Evolutionary conservation across 2,113 vertebrate genomes (phyloP).

Genomic region (Uropsilus gracilis): DNA sequence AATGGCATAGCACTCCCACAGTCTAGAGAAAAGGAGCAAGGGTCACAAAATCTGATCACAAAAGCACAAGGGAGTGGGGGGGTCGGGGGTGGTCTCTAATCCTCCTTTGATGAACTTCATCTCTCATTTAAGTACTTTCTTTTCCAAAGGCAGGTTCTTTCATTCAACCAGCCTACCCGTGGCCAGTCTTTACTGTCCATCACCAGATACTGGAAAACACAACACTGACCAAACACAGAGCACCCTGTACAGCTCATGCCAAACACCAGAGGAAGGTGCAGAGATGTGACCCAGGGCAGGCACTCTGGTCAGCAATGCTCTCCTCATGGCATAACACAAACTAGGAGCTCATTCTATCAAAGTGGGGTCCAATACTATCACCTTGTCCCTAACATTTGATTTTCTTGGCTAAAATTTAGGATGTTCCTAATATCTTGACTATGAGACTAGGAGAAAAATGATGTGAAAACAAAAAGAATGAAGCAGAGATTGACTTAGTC

Average conservation of each 20-base stretch:
- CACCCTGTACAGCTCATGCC: background rate
- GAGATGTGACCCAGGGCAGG: too few species aligned
- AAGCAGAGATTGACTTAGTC: background rate
- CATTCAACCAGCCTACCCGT: background rate
- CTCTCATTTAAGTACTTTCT: too few species aligned
- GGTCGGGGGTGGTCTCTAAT: background rate
- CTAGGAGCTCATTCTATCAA: background rate
- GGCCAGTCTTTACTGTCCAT: background rate
- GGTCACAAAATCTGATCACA: background rate
- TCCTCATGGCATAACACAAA: background rate
- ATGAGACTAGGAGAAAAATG: background rate
- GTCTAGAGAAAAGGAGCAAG: background rate
- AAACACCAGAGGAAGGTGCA: too few species aligned
- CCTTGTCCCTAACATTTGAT: background rate
- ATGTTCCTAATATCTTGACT: background rate
- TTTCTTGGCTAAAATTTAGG: background rate
- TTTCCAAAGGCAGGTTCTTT: background rate
- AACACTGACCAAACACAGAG: background rate
- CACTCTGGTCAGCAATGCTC: too few species aligned
- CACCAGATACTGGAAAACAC: background rate
- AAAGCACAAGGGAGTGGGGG: rapidly evolving
- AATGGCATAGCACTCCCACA: background rate
- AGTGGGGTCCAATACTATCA: background rate
- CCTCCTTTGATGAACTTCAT: background rate
- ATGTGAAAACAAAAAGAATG: background rate